A percentile compares a stretch with the other conserved stretches of the same genome.
Evolutionary conservation across 1,140 invertebrate genomes (phyloP).

Genomic region (Theocolax elegans): DNA sequence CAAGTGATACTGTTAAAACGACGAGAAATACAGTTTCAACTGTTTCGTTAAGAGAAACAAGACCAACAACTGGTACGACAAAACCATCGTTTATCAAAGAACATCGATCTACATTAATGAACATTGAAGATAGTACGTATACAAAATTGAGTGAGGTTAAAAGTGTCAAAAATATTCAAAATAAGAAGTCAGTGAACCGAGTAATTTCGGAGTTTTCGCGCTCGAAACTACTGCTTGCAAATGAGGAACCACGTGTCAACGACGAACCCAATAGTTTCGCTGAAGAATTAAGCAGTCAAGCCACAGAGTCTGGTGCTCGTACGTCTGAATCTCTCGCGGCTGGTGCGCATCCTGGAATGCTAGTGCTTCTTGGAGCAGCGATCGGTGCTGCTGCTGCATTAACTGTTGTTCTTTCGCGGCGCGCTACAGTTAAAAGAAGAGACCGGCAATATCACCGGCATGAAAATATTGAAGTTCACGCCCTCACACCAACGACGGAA

Average conservation of each 20-base stretch:
- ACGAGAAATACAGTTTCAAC: neutral
- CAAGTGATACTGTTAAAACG: neutral
- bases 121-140: neutral
- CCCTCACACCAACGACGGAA: conserved; percentile 73
- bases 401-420: conserved; percentile 62
- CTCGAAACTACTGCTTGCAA: conserved; percentile 25
- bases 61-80: conserved; percentile 7
- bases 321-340: conserved; percentile 49
- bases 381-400: conserved; percentile 64
- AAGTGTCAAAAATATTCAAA: neutral
- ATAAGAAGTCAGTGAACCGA: conserved; percentile 13
- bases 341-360: conserved; percentile 67
- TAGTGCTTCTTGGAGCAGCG: conserved; percentile 63
- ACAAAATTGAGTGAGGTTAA: neutral
- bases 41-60: neutral
- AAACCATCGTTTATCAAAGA: conserved; percentile 15
- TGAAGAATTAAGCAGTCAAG: conserved; percentile 60
- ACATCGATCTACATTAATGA: neutral
- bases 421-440: conserved; percentile 55
- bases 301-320: conserved; percentile 55
- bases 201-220: conserved; percentile 23
- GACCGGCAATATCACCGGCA: conserved; percentile 63
- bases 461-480: conserved; percentile 76
- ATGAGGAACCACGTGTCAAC: conserved; percentile 32
- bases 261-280: conserved; percentile 56